Conservation (phyloP, 2,797 vertebrate genomes). For the Cetoscarus ocellatus region DNA sequence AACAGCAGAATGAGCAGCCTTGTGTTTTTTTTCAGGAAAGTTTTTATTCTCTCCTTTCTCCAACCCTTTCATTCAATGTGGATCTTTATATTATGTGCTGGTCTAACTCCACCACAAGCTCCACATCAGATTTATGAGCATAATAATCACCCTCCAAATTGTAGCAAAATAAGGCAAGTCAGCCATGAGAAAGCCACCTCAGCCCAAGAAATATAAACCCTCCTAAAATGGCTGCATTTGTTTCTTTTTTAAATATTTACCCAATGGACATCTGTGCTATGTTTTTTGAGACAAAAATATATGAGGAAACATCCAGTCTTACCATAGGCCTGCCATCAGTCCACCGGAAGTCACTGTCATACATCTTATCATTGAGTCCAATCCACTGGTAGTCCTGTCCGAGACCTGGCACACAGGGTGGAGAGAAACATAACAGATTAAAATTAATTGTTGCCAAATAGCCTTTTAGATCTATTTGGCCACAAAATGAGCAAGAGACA, state of each 20-base stretch:
- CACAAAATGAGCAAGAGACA: slow-evolving; percentile 18
- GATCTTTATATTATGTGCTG: neutral
- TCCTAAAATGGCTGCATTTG: slow-evolving; percentile 53
- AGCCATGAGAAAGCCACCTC: slow-evolving; percentile 59
- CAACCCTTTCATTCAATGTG: slow-evolving; percentile 1
- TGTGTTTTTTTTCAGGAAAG: no score
- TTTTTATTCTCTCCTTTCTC: neutral
- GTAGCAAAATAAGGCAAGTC: slow-evolving; percentile 35
- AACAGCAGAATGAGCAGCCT: no score
- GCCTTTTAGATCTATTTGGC: slow-evolving; percentile 47
- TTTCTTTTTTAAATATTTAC: slow-evolving; percentile 70
- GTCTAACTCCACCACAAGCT: slow-evolving; percentile 13
- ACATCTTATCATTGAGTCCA: slow-evolving; percentile 99
- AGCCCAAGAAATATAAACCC: slow-evolving; percentile 38
- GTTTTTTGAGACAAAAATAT: slow-evolving; percentile 61
- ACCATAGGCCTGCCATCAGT: slow-evolving; percentile 94
- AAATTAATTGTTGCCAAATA: slow-evolving; percentile 12
- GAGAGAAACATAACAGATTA: slow-evolving; percentile 59
- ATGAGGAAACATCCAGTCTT: slow-evolving; percentile 77
- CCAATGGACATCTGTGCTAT: slow-evolving; percentile 44
- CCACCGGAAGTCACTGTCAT: slow-evolving; percentile 98
- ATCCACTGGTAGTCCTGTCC: slow-evolving; percentile 99
- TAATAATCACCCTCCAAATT: slow-evolving; percentile 22
- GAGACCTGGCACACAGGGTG: slow-evolving; percentile 84
- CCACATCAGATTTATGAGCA: slow-evolving; percentile 37